Conservation (phyloP, 2,113 vertebrate species). For the Salvelinus namaycush region DNA sequence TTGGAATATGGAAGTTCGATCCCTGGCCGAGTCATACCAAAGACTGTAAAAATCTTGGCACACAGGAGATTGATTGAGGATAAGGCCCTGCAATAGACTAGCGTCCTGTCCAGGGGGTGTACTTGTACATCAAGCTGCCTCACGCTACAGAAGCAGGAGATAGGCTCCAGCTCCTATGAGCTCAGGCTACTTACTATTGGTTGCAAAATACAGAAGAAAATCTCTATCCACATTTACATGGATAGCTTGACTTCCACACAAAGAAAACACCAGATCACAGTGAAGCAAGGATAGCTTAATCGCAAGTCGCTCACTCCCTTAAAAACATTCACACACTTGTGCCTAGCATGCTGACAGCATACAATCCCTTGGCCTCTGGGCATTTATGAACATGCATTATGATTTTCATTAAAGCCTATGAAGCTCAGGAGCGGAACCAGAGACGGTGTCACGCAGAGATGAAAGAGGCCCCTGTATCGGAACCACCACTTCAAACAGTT, state of each 20-base stretch:
- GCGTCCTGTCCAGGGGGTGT: too few relatives aligned
- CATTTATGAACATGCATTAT: conserved; percentile 71
- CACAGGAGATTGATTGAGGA: too few relatives aligned
- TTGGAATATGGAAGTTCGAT: too few relatives aligned
- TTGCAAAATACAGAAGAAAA: not conserved
- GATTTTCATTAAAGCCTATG: conserved; percentile 70
- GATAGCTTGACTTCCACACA: not conserved
- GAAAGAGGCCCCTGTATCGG: conserved; percentile 67
- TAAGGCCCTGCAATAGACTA: too few relatives aligned
- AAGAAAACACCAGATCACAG: too few relatives aligned
- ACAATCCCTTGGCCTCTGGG: conserved; percentile 37
- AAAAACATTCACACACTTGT: not conserved
- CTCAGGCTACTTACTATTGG: not conserved
- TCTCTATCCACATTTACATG: not conserved
- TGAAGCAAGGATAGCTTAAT: too few relatives aligned
- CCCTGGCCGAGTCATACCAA: too few relatives aligned
- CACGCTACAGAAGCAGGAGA: too few relatives aligned
- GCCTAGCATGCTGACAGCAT: conserved; percentile 37
- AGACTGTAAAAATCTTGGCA: too few relatives aligned
- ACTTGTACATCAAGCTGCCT: too few relatives aligned
- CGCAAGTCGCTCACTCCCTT: too few relatives aligned
- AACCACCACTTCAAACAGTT: conserved; percentile 62
- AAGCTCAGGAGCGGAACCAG: conserved; percentile 27
- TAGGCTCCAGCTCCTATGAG: too few relatives aligned
- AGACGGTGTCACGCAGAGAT: conserved; percentile 60